Evolutionary conservation across 2,113 vertebrate species (phyloP).

Genomic region (Climacteris rufus): DNA sequence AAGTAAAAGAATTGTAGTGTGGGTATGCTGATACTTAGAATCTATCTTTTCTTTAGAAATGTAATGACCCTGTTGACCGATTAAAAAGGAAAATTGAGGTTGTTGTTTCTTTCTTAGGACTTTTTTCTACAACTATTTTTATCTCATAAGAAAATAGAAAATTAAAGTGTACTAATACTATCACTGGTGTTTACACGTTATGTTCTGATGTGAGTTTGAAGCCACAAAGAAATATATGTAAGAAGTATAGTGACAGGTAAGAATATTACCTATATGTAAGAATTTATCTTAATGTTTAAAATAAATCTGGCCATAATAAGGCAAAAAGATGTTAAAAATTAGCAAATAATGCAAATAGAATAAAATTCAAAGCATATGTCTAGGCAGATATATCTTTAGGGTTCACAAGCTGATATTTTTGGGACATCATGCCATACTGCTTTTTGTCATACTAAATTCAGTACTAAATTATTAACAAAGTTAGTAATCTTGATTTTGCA

Average conservation of each 20-base stretch:
- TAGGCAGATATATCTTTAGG: neutral
- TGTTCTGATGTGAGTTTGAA: neutral
- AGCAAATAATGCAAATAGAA: neutral
- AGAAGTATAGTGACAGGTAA: neutral
- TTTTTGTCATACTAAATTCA: neutral
- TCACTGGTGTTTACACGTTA: neutral
- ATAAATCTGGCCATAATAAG: neutral
- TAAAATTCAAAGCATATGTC: neutral
- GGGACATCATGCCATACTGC: rapidly evolving
- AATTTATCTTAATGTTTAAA: neutral
- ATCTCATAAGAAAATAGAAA: neutral
- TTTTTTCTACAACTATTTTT: neutral
- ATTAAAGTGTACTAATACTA: neutral
- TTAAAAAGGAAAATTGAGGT: neutral
- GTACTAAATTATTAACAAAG: neutral
- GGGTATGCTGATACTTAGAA: neutral
- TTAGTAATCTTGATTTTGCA: neutral
- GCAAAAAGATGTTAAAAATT: neutral
- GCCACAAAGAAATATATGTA: neutral
- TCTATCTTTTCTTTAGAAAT: neutral
- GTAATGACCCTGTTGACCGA: neutral
- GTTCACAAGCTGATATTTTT: neutral
- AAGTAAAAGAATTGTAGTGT: neutral
- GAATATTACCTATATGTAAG: neutral
- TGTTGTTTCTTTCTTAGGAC: neutral